phyloP scores from a whole-genome alignment of 92 coral and sea anemone genomes.

The Palythoa grandis region DNA sequence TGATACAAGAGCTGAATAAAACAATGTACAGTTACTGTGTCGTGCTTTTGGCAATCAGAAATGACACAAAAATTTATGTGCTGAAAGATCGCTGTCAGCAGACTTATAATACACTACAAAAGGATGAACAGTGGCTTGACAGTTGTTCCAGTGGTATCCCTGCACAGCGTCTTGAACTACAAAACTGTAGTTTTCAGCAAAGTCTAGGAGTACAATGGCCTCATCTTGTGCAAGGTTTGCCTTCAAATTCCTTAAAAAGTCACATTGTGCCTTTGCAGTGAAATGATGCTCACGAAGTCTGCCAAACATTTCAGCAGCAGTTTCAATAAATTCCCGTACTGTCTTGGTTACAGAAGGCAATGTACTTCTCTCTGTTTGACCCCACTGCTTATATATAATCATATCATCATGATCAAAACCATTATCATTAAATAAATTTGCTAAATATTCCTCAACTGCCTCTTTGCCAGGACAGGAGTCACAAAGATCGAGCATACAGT shows the following conservation, averaged over 20 bases:
- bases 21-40: conserved; percentile 34
- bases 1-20: conserved; percentile 4
- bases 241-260: conserved; percentile 18
- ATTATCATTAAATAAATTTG: neutral
- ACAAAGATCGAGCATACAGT: conserved; percentile 44
- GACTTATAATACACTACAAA: conserved; percentile 22
- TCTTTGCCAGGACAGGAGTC: conserved; percentile 38
- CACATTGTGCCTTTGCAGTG: conserved; percentile 30
- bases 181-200: conserved; percentile 39
- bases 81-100: conserved; percentile 20
- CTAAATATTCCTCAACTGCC: conserved; percentile 11
- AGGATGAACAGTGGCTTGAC: conserved; percentile 32
- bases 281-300: conserved; percentile 7
- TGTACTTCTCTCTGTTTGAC: conserved; percentile 1
- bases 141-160: conserved; percentile 40
- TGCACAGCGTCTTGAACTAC: conserved; percentile 43
- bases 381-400: conserved; percentile 14
- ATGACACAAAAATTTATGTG: conserved; percentile 20
- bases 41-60: conserved; percentile 41
- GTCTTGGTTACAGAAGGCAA: conserved; percentile 12
- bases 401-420: conserved; percentile 24
- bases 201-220: conserved; percentile 24
- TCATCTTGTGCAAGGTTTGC: neutral
- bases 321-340: neutral
- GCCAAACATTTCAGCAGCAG: conserved; percentile 30